A percentile compares a stretch with the other conserved stretches of the same genome.
Conservation (phyloP, 1,140 invertebrate genomes). For the Yoshiicerus persimilis region DNA sequence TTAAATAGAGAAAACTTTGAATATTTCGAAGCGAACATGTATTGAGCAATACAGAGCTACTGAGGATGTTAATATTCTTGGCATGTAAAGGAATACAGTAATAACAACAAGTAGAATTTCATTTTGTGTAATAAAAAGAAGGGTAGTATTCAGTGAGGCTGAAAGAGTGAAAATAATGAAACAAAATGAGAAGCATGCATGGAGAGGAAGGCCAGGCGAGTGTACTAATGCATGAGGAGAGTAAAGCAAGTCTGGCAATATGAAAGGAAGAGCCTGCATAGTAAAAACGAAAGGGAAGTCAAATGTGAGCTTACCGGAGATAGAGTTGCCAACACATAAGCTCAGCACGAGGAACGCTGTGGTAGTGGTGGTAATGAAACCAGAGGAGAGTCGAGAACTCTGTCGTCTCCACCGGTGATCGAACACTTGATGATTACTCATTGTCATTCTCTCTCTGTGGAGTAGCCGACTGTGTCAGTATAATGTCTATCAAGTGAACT, state of each 20-base stretch:
- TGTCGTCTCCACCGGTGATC: constrained; percentile 16
- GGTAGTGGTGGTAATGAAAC: constrained; percentile 21
- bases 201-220: not conserved
- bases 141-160: not conserved
- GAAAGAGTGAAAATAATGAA: constrained; percentile 3
- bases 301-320: constrained; percentile 36
- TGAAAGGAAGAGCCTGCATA: not conserved
- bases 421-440: constrained; percentile 22
- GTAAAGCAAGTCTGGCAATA: not conserved
- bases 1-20: no score
- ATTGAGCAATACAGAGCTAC: no score
- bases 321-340: constrained; percentile 44
- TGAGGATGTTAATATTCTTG: not conserved
- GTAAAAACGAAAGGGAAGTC: not conserved
- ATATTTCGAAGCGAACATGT: no score
- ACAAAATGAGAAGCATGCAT: not conserved
- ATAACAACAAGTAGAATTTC: not conserved
- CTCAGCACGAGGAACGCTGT: constrained; percentile 42
- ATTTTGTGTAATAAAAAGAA: not conserved
- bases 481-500: not conserved
- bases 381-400: constrained; percentile 6
- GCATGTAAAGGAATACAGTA: not conserved
- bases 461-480: not conserved
- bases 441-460: constrained; percentile 8
- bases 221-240: not conserved